Percentiles rank a stretch among this genome's conserved stretches.
Evolutionary conservation across 2,888 invertebrate genomes (phyloP).

Genomic region (Beris morrisii): DNA sequence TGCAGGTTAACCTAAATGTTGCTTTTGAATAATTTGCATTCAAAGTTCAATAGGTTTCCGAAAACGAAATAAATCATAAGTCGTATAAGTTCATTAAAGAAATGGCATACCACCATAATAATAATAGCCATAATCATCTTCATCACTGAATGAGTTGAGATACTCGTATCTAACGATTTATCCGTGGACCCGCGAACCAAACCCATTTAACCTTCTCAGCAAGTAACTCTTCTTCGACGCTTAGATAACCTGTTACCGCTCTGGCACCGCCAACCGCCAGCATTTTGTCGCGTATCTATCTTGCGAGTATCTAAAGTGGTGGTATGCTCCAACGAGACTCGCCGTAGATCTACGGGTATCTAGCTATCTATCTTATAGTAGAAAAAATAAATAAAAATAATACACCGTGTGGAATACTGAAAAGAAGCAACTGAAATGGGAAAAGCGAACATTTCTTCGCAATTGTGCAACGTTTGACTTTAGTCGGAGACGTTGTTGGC

Average conservation of each 20-base stretch:
- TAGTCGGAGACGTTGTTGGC: slow-evolving; percentile 33
- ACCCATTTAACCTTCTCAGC: slow-evolving; percentile 24
- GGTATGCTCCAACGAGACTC: slow-evolving; percentile 9
- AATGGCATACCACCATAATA: slow-evolving; percentile 24
- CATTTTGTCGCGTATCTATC: slow-evolving; percentile 17
- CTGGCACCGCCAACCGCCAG: not conserved
- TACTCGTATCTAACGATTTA: not conserved
- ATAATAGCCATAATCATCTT: slow-evolving; percentile 23
- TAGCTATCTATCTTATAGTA: not conserved
- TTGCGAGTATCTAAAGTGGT: slow-evolving; percentile 6
- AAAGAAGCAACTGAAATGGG: slow-evolving; percentile 37
- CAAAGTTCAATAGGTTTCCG: slow-evolving; percentile 28
- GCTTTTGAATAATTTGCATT: slow-evolving; percentile 27
- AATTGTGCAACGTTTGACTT: slow-evolving; percentile 36
- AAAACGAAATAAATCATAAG: slow-evolving; percentile 16
- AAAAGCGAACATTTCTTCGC: slow-evolving; percentile 38
- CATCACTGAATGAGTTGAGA: slow-evolving; percentile 20
- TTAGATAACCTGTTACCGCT: slow-evolving; percentile 22
- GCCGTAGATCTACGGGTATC: not conserved
- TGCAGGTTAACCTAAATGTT: slow-evolving; percentile 5
- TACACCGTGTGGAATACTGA: slow-evolving; percentile 3
- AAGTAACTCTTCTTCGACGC: slow-evolving; percentile 13
- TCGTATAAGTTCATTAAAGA: slow-evolving; percentile 15
- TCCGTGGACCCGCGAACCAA: slow-evolving; percentile 10
- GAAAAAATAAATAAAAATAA: not conserved